Evolutionary conservation across 2,888 invertebrate genomes (phyloP).

Genomic region (Blomia tropicalis): DNA sequence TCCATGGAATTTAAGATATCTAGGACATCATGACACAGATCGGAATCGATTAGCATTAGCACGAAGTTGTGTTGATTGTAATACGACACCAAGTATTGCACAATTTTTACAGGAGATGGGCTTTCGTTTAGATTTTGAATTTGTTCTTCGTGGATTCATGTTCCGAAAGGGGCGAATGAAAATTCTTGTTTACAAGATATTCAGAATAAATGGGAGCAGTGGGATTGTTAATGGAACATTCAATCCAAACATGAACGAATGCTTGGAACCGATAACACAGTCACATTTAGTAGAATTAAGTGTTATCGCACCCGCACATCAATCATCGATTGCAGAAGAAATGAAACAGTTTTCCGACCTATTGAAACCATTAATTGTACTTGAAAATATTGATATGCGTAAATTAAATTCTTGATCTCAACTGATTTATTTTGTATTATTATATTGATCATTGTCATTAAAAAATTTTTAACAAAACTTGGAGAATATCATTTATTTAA

Average conservation of each 20-base stretch:
- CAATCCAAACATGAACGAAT: constrained; percentile 33
- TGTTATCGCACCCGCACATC: constrained; percentile 70
- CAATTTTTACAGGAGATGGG: constrained; percentile 26
- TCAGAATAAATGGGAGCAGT: constrained; percentile 23
- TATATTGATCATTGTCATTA: not conserved
- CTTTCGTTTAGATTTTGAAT: constrained; percentile 66
- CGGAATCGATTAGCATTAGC: constrained; percentile 75
- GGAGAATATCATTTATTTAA: not conserved
- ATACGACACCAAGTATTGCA: constrained; percentile 17
- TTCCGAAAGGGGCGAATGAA: constrained; percentile 93
- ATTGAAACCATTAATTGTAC: constrained; percentile 68
- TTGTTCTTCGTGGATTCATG: constrained; percentile 79
- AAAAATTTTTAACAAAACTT: not conserved
- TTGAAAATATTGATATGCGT: constrained; percentile 75
- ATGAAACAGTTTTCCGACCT: constrained; percentile 90
- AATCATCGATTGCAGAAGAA: constrained; percentile 87
- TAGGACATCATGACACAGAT: constrained; percentile 76
- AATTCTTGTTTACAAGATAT: constrained; percentile 69
- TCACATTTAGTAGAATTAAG: constrained; percentile 87
- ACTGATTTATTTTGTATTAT: not conserved
- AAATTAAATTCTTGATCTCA: constrained; percentile 19
- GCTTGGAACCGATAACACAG: constrained; percentile 66
- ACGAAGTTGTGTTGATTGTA: constrained; percentile 63
- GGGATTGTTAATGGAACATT: not conserved
- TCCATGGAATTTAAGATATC: constrained; percentile 75